Evolutionary conservation across 2,888 invertebrate genomes (phyloP).

Genomic region (Lasioglossum leucozonium): DNA sequence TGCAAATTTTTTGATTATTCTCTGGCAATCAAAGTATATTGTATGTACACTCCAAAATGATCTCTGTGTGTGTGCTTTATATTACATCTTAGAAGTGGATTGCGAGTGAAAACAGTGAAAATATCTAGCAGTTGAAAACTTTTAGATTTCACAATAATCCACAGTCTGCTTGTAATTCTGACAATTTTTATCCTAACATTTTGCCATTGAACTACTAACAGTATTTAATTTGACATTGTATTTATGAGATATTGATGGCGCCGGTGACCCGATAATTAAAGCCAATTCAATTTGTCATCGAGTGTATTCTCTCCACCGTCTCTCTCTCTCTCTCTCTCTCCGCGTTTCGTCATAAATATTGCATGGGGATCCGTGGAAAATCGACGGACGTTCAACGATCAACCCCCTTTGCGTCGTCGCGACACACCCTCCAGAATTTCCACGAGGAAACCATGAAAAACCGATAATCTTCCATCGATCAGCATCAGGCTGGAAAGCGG

Average conservation of each 20-base stretch:
- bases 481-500: slow-evolving; percentile 75
- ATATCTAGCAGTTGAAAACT: too few relatives aligned
- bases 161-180: too few relatives aligned
- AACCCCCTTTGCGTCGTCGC: slow-evolving; percentile 30
- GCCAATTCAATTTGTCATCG: slow-evolving; percentile 83
- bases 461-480: slow-evolving; percentile 84
- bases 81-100: too few relatives aligned
- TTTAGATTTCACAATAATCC: too few relatives aligned
- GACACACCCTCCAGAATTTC: slow-evolving; percentile 66
- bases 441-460: slow-evolving; percentile 69
- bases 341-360: slow-evolving; percentile 80
- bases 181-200: too few relatives aligned
- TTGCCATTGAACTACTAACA: too few relatives aligned
- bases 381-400: slow-evolving; percentile 75
- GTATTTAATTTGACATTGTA: slow-evolving; percentile 47
- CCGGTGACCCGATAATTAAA: slow-evolving; percentile 80
- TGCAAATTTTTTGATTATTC: too few relatives aligned
- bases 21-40: too few relatives aligned
- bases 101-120: too few relatives aligned
- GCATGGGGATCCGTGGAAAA: slow-evolving; percentile 82
- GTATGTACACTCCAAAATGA: too few relatives aligned
- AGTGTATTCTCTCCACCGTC: slow-evolving; percentile 83
- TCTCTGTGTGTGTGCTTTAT: too few relatives aligned
- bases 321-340: slow-evolving; percentile 54
- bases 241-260: slow-evolving; percentile 81